Base-by-base conservation (phyloP, 2,888 invertebrate genomes). In the Ernsta delagoae region DNA sequence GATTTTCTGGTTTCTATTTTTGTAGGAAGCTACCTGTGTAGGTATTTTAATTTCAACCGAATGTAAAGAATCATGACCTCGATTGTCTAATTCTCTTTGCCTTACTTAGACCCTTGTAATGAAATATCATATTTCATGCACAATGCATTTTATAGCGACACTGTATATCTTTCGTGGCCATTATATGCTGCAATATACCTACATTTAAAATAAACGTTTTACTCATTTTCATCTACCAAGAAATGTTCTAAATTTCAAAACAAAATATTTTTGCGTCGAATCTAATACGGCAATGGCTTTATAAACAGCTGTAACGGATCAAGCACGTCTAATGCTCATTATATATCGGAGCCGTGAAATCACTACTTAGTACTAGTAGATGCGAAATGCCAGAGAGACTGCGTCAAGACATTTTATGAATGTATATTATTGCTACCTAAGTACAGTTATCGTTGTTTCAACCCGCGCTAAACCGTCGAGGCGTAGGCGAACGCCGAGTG, bases 21-120 rank as follows among this genome's bases (percentile, higher is more conserved):
- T 34, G 34, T 31, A 54, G 31, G 6, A 34, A 31, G 31, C 53
- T 50, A 50, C 2, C 11, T 50, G 6, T 16, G 1, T 50, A 65
- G 69, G 36, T 66, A 54, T 60, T 60, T 66, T 66, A 31, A 66
- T 60, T 60, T 66, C 59, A 31, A 66, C 43, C 34, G 53, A 54
- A 34, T 54, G 43, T 34, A 83, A 84, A 83, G 70, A 83, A 83
- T 81, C 77, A 78, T 80, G 81, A 82, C 82, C 81, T 83, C 81
- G 82, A 74, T 80, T 48, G 62, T 65, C 80, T 87, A 89, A 86
- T 86, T 84, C 79, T 78, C 79, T 75, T 73, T 74, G 78, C 83
- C 85, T 88, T 87, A 88, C 87, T 85, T 81, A 79, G 78, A 77
- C 78, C 75, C 79, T 79, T 71, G 82, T 89, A 89, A 90, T 89